Evolutionary conservation across 2,113 vertebrate genomes (phyloP).

Genomic region (Austrofundulus limnaeus): DNA sequence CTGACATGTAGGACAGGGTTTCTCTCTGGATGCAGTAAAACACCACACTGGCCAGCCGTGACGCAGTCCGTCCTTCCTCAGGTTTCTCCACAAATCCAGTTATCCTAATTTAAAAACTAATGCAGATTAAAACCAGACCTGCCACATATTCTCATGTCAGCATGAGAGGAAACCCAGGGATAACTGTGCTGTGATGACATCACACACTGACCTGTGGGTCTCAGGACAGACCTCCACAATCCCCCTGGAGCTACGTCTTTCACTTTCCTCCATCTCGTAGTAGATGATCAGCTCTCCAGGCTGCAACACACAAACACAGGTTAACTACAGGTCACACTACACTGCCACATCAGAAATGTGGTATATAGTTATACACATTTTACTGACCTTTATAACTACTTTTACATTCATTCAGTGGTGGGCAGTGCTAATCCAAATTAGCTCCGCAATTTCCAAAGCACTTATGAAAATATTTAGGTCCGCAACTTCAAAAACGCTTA

Average conservation of each 20-base stretch:
- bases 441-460: too few species aligned
- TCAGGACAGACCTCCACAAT: conserved; percentile 83
- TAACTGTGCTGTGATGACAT: too few species aligned
- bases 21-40: conserved; percentile 81
- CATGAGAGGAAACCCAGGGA: too few species aligned
- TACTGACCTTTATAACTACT: too few species aligned
- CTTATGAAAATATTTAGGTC: too few species aligned
- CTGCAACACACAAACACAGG: conserved; percentile 45
- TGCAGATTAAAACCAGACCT: background rate
- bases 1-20: conserved; percentile 67
- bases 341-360: background rate
- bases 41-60: conserved; percentile 82
- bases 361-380: too few species aligned
- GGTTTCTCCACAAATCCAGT: conserved; percentile 81
- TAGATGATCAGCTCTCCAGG: conserved; percentile 83
- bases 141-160: background rate
- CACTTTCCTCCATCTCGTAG: conserved; percentile 82
- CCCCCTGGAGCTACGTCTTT: conserved; percentile 78
- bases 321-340: background rate
- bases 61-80: conserved; percentile 63
- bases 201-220: conserved; percentile 73
- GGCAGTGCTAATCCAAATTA: too few species aligned
- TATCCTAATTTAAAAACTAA: conserved; percentile 64
- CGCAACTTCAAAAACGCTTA: too few species aligned
- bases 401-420: too few species aligned